Conservation (phyloP, 1,140 invertebrate genomes). For the Amyelois transitella region DNA sequence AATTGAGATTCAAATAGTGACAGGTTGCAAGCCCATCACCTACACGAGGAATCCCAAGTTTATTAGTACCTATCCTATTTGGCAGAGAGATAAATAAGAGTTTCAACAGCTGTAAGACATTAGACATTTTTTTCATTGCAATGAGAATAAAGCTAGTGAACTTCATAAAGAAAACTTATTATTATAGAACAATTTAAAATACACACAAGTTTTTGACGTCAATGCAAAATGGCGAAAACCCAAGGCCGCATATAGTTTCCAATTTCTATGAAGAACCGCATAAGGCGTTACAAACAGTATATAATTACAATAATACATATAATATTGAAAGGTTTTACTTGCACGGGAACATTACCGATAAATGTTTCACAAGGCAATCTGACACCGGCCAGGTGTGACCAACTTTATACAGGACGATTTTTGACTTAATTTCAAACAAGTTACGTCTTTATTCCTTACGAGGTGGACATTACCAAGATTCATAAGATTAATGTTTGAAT, state of each 20-base stretch:
- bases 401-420: slow-evolving; percentile 10
- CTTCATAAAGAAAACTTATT: too few species aligned
- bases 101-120: too few species aligned
- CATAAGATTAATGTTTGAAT: too few species aligned
- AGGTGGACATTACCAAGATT: too few species aligned
- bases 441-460: not conserved
- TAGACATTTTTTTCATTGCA: too few species aligned
- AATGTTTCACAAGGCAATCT: slow-evolving; percentile 52
- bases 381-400: slow-evolving; percentile 36
- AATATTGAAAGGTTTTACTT: slow-evolving; percentile 28
- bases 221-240: not conserved
- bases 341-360: slow-evolving; percentile 40
- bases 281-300: slow-evolving; percentile 17
- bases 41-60: too few species aligned
- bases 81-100: too few species aligned
- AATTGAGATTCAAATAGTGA: too few species aligned
- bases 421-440: not conserved
- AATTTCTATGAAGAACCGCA: slow-evolving; percentile 37
- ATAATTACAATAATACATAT: slow-evolving; percentile 12
- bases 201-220: not conserved
- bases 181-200: too few species aligned
- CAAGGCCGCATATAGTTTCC: slow-evolving; percentile 23
- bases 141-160: too few species aligned
- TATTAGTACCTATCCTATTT: too few species aligned
- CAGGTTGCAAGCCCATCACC: too few species aligned